Evolutionary conservation across 2,113 vertebrate species (phyloP).

Genomic region (Perognathus longimembris): DNA sequence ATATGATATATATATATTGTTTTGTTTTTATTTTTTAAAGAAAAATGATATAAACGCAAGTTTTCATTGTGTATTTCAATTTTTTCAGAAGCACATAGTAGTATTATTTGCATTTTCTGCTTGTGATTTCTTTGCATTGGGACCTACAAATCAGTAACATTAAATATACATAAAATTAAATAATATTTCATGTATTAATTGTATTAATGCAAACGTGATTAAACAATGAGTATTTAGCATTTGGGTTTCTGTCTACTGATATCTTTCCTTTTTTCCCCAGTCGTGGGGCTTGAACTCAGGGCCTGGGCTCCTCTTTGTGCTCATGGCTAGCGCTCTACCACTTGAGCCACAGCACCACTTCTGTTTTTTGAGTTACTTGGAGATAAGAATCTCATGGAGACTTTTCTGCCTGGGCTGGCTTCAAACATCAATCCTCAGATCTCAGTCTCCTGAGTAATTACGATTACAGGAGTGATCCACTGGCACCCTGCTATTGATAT

Average conservation of each 20-base stretch:
- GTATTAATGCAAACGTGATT: neutral
- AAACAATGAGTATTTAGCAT: neutral
- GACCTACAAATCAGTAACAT: neutral
- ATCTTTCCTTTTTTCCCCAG: too few species aligned
- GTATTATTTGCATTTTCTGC: neutral
- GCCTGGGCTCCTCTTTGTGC: too few species aligned
- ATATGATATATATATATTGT: neutral
- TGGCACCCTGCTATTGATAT: too few species aligned
- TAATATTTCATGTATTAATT: neutral
- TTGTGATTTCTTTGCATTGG: neutral
- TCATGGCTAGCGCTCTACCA: too few species aligned
- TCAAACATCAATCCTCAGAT: too few species aligned
- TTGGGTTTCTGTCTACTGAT: constrained; percentile 1
- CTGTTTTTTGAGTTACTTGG: too few species aligned
- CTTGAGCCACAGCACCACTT: too few species aligned
- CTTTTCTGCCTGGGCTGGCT: too few species aligned
- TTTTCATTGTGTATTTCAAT: constrained; percentile 41
- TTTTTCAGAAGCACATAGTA: neutral
- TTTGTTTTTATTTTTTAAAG: constrained; percentile 6
- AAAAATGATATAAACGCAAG: neutral
- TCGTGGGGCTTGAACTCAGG: too few species aligned
- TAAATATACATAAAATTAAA: constrained; percentile 21
- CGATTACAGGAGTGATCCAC: too few species aligned
- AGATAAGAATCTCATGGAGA: too few species aligned
- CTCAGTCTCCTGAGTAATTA: too few species aligned